Conservation (phyloP, 2,888 invertebrate genomes). For the Melinopterus prodromus region DNA sequence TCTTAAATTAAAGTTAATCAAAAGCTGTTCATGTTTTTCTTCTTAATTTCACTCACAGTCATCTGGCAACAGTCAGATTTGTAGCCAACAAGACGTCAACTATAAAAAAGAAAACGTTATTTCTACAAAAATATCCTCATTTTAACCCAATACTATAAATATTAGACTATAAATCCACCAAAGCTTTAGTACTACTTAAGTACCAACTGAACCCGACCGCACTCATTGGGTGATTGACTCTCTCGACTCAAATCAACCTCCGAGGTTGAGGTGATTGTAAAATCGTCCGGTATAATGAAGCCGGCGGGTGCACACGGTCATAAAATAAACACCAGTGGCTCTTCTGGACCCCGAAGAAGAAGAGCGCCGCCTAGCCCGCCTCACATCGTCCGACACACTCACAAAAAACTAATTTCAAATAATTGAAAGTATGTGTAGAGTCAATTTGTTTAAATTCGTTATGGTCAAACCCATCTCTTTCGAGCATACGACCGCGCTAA, state of each 20-base stretch:
- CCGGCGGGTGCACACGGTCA: constrained; percentile 28
- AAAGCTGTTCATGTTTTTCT: no score
- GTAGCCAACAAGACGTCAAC: no score
- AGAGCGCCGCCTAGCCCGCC: neutral
- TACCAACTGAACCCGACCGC: no score
- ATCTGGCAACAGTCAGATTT: no score
- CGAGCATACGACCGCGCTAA: neutral
- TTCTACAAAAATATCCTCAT: no score
- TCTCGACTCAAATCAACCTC: neutral
- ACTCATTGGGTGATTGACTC: neutral
- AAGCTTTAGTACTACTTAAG: no score
- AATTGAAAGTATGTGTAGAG: constrained; percentile 57
- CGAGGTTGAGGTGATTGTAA: constrained; percentile 7
- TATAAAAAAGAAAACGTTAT: no score
- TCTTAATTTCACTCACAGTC: no score
- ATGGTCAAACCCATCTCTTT: constrained; percentile 45
- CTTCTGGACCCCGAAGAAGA: neutral
- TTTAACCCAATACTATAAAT: no score
- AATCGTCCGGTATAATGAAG: constrained; percentile 20
- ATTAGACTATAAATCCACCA: no score
- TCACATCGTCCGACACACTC: neutral
- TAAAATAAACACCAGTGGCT: constrained; percentile 43
- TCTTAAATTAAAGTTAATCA: no score
- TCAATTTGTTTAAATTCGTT: constrained; percentile 59
- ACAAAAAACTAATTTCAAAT: constrained; percentile 55